Conservation (phyloP, 2,113 vertebrate genomes). For the Emydura subglobosa region DNA sequence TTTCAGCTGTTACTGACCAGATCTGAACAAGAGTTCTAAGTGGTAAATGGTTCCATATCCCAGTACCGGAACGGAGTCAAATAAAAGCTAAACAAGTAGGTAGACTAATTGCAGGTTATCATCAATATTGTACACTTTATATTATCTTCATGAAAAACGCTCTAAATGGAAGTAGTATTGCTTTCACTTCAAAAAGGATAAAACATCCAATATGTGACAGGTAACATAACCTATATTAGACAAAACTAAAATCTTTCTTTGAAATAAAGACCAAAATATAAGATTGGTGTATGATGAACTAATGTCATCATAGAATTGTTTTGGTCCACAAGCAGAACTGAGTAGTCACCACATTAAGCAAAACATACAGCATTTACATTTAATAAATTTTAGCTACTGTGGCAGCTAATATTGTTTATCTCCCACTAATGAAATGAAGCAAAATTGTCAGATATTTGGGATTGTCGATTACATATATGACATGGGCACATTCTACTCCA, state of each 20-base stretch:
- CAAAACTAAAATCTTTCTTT: background rate
- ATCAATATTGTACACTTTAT: background rate
- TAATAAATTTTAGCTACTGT: background rate
- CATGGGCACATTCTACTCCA: background rate
- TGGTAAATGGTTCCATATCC: background rate
- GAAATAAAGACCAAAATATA: background rate
- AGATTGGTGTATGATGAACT: background rate
- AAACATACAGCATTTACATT: background rate
- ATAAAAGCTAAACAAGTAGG: background rate
- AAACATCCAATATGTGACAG: background rate
- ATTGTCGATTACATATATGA: background rate
- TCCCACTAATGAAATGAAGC: background rate
- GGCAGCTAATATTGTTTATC: background rate
- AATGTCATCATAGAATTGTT: background rate
- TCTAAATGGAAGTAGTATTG: background rate
- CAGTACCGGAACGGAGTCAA: background rate
- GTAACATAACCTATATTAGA: background rate
- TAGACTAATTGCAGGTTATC: background rate
- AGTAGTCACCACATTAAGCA: background rate
- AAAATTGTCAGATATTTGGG: background rate
- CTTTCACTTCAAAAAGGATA: background rate
- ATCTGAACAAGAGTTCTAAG: background rate
- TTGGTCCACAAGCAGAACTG: background rate
- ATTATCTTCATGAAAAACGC: background rate
- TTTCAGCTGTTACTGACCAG: background rate